These are phyloP conservation scores for Notoglanidium macrostoma DNA, from an alignment of 2,797 vertebrate genomes.

Conservation along the genomic window DNA sequence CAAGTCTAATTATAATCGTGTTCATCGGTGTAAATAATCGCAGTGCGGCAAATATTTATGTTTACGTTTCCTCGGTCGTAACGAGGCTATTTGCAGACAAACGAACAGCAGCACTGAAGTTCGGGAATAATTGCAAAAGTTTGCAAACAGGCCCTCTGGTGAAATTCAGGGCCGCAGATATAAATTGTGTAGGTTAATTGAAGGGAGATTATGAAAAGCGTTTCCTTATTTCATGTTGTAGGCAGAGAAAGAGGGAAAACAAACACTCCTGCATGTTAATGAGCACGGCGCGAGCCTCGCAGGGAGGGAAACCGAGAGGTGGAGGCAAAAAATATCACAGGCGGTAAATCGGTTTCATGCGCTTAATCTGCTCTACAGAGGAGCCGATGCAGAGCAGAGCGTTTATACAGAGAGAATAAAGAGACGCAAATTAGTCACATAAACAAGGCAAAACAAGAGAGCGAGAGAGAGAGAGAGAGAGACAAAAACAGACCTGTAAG, in stretches of 20 bases:
- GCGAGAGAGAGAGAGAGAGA: not conserved
- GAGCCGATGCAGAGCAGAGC: not conserved
- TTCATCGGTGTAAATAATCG: constrained; percentile 35
- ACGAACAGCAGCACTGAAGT: constrained; percentile 40
- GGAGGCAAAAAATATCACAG: constrained; percentile 21
- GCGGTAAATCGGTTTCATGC: constrained; percentile 42
- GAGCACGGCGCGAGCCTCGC: constrained; percentile 13
- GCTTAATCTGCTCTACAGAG: constrained; percentile 44
- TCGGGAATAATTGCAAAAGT: constrained; percentile 39
- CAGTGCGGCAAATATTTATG: constrained; percentile 27
- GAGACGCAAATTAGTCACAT: constrained; percentile 3
- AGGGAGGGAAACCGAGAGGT: not conserved
- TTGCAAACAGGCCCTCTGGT: constrained; percentile 42
- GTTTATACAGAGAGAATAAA: constrained; percentile 25
- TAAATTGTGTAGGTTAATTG: constrained; percentile 35
- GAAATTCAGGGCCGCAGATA: constrained; percentile 25
- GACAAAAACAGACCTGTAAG: not conserved
- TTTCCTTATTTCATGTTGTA: constrained; percentile 33
- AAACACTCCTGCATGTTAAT: constrained; percentile 47
- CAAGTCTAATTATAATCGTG: constrained; percentile 20
- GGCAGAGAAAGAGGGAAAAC: constrained; percentile 27
- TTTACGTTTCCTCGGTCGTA: constrained; percentile 30
- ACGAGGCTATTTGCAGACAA: constrained; percentile 37
- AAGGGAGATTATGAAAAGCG: constrained; percentile 31
- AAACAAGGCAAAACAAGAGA: not conserved